Evolutionary conservation across 2,888 invertebrate genomes (phyloP), one percentile per base, ranked within the genome.

Genomic region (Vandiemenella viatica): DNA sequence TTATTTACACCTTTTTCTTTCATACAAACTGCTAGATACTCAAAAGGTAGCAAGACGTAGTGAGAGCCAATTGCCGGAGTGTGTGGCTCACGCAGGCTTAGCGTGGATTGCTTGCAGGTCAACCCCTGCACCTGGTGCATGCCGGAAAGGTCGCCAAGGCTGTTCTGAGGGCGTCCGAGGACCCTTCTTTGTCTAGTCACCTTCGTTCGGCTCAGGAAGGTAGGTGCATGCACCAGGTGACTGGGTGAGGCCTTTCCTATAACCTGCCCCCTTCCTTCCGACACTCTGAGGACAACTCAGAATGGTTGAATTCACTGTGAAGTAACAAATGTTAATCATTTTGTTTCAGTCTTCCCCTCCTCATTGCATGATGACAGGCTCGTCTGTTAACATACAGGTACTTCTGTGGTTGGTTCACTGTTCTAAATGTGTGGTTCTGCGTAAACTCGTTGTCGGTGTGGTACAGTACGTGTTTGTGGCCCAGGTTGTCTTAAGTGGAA

Each of bases 171-270:
- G 41, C 41, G 41, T 22, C 41, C 45, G 55, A 58, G 59, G 51
- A 62, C 61, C 32, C 61, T 62, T 38, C 62, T 62, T 48, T 60
- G 61, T 53, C 63, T 57, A 59, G 59, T 63, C 54, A 60, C 58
- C 58, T 60, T 60, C 51, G 59, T 58, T 50, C 60, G 57, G 48
- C 56, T 45, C 52, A 57, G 56, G 59, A 59, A 59, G 59, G 59
- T 59, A 57, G 55, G 55, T 51, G 49, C 43, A 49, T 52, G 49
- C 52, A 52, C 52, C 52, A 52, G 52, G 52, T 52, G 52, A 49
- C 37, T 42, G 49, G 52, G 46, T 52, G 46, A 44, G 20, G 13
- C 18, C 18, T 13, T 19, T 15, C 42, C n/a, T n/a, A 13, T 17
- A 15, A 15, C 10, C 40, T 13, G 6, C 18, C 10, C 40, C n/a